A percentile compares a stretch with the other conserved stretches of the same genome.
Evolutionary conservation across 2,113 vertebrate genomes (phyloP).

Genomic region (Sylvietta virens): DNA sequence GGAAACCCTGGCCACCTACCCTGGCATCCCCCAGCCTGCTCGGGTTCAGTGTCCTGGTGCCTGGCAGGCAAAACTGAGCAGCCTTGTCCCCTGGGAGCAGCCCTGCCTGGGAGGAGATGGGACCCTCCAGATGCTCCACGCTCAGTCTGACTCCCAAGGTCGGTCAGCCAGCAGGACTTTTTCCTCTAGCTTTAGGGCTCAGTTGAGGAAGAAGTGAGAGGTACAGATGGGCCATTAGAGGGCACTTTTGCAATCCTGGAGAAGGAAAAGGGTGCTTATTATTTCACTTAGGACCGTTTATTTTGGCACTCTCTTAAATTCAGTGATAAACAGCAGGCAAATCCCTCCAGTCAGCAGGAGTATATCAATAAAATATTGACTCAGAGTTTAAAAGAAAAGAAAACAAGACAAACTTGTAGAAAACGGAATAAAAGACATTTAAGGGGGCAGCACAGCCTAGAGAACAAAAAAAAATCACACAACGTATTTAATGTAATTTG

Average conservation of each 20-base stretch:
- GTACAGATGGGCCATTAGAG: slow-evolving; percentile 58
- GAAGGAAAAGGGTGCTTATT: slow-evolving; percentile 30
- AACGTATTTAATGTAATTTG: background rate
- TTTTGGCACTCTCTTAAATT: slow-evolving; percentile 40
- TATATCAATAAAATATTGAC: slow-evolving; percentile 45
- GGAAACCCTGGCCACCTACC: background rate
- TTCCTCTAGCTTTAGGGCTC: background rate
- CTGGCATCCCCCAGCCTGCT: background rate
- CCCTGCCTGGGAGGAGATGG: background rate
- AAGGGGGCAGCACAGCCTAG: background rate
- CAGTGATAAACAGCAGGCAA: slow-evolving; percentile 40
- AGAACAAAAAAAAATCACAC: background rate
- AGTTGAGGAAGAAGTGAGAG: background rate
- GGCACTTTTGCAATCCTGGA: slow-evolving; percentile 68
- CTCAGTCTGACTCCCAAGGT: background rate
- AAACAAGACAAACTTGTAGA: background rate
- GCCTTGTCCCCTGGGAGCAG: background rate
- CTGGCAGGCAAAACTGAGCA: background rate
- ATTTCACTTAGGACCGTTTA: slow-evolving; percentile 27
- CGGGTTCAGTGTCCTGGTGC: fast-evolving
- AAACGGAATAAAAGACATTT: background rate
- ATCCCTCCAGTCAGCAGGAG: slow-evolving; percentile 35
- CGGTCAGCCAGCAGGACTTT: background rate
- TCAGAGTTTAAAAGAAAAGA: slow-evolving; percentile 25
- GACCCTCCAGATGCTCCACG: background rate